Percentiles rank a stretch among this genome's conserved stretches.
These are phyloP conservation scores for Barnardius zonarius DNA, from an alignment of 2,113 vertebrate genomes.

Conservation along the genomic window DNA sequence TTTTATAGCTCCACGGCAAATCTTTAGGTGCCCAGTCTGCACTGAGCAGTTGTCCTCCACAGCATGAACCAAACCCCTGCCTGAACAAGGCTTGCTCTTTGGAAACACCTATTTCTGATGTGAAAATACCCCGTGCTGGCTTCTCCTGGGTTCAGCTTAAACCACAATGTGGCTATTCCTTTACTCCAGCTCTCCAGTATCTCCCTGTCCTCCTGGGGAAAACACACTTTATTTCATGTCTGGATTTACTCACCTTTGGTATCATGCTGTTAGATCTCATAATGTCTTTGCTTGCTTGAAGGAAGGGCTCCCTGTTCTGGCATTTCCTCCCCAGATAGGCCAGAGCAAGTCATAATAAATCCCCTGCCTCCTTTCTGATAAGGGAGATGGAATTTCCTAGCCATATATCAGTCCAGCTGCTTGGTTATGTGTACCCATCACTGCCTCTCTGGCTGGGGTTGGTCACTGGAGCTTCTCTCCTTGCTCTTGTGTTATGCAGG, in stretches of 20 bases:
- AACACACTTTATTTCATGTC: neutral
- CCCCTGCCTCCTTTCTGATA: neutral
- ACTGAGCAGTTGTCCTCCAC: accelerated
- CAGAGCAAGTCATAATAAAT: neutral
- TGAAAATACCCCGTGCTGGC: neutral
- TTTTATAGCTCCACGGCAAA: neutral
- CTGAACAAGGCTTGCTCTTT: neutral
- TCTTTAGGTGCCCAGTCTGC: neutral
- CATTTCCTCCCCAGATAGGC: neutral
- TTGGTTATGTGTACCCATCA: accelerated
- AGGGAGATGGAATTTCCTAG: neutral
- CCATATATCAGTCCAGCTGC: neutral
- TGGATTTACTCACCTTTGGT: neutral
- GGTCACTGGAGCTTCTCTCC: neutral
- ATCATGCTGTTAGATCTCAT: neutral
- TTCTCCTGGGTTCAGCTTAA: neutral
- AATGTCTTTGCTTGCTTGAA: neutral
- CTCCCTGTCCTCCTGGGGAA: neutral
- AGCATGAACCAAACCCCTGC: neutral
- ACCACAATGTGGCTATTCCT: neutral
- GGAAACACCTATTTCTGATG: neutral
- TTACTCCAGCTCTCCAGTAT: neutral
- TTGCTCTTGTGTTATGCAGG: neutral
- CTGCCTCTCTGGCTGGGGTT: neutral
- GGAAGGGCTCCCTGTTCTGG: neutral